Conservation (phyloP, 2,113 vertebrate species). For the Lophotis ruficrista region DNA sequence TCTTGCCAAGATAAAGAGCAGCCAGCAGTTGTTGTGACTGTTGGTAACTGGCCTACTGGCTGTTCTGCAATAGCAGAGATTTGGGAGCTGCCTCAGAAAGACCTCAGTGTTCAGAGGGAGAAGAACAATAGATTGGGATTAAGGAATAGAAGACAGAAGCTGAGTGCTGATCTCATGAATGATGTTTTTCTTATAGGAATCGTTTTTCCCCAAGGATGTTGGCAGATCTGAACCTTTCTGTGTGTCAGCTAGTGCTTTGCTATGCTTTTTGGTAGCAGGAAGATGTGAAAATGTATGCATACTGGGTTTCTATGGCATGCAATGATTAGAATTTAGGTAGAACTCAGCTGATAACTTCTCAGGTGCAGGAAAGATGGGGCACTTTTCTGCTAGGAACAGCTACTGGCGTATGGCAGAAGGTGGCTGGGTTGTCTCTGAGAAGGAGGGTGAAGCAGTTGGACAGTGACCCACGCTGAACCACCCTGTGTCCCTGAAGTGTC, state of each 20-base stretch:
- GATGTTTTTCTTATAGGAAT: constrained; percentile 40
- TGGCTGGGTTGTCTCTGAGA: background rate
- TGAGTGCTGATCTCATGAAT: constrained; percentile 34
- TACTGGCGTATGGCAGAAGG: background rate
- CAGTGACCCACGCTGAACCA: background rate
- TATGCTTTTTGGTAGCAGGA: background rate
- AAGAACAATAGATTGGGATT: constrained; percentile 55
- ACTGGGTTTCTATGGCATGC: background rate
- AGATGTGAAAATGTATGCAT: background rate
- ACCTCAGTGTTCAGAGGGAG: constrained; percentile 39
- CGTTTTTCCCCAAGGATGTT: background rate
- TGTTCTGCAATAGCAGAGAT: constrained; percentile 54
- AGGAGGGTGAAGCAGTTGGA: background rate
- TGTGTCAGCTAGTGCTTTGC: constrained; percentile 29
- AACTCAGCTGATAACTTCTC: background rate
- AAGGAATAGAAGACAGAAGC: constrained; percentile 39
- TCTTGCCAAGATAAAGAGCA: constrained; percentile 64
- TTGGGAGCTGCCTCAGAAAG: constrained; percentile 64
- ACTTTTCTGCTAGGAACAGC: background rate
- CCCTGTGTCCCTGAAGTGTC: background rate
- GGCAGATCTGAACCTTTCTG: constrained; percentile 41
- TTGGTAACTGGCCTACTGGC: constrained; percentile 59
- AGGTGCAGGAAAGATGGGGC: background rate
- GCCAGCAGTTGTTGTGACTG: constrained; percentile 58
- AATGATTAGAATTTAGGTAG: background rate